These are phyloP conservation scores for Platygyra sinensis DNA, from an alignment of 64 coral and sea anemone species.

Conservation along the genomic window DNA sequence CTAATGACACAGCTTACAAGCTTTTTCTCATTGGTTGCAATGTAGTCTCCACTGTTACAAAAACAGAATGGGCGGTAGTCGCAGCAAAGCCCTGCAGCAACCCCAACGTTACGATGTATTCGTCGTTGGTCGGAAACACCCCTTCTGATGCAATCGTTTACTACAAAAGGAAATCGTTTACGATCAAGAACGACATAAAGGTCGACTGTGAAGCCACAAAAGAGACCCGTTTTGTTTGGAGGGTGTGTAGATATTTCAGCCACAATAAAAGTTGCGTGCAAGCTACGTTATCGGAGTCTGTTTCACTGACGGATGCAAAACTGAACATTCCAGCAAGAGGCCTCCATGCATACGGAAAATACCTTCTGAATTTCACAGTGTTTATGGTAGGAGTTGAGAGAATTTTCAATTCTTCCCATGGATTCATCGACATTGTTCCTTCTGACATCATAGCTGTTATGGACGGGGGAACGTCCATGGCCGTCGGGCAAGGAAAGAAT, in stretches of 20 bases:
- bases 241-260: neutral
- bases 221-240: neutral
- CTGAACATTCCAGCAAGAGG: slow-evolving; percentile 9
- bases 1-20: neutral
- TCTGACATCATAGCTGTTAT: slow-evolving; percentile 25
- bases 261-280: too few species aligned
- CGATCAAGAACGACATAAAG: slow-evolving; percentile 14
- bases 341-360: slow-evolving; percentile 21
- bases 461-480: slow-evolving; percentile 27
- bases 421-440: slow-evolving; percentile 39
- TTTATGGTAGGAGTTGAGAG: slow-evolving; percentile 46
- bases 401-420: slow-evolving; percentile 7
- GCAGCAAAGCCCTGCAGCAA: slow-evolving; percentile 47
- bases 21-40: slow-evolving; percentile 20
- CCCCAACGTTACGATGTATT: slow-evolving; percentile 37
- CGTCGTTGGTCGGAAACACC: neutral
- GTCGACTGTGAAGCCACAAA: slow-evolving; percentile 62
- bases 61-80: neutral
- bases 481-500: slow-evolving; percentile 49
- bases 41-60: neutral
- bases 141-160: neutral
- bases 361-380: neutral
- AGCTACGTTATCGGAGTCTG: neutral
- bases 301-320: neutral
- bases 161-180: neutral